Conservation (phyloP, 2,888 invertebrate genomes). For the Andricus curvator region DNA sequence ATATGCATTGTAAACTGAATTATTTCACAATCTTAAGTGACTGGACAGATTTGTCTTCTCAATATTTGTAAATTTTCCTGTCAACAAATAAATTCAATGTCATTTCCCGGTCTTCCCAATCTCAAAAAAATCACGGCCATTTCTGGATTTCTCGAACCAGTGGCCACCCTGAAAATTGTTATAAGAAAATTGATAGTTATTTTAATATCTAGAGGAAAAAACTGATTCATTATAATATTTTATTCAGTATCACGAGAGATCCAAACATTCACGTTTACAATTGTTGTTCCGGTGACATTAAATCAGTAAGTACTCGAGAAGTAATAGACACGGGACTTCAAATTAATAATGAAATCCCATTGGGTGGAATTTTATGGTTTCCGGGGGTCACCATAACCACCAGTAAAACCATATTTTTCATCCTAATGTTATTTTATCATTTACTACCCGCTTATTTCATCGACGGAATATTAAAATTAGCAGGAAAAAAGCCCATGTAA, state of each 20-base stretch:
- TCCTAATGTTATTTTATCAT: constrained; percentile 86
- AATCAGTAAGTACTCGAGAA: constrained; percentile 84
- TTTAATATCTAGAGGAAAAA: no score
- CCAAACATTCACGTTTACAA: constrained; percentile 86
- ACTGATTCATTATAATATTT: neutral
- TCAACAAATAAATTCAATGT: no score
- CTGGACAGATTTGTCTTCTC: no score
- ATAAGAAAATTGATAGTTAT: no score
- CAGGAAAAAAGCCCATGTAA: constrained; percentile 87
- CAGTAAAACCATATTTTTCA: constrained; percentile 82
- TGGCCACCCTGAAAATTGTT: no score
- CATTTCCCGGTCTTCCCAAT: no score
- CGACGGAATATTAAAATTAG: constrained; percentile 83
- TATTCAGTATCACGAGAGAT: constrained; percentile 66
- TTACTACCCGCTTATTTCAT: constrained; percentile 88
- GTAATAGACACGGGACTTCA: constrained; percentile 81
- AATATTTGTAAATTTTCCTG: no score
- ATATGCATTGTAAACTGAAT: no score
- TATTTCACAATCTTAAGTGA: no score
- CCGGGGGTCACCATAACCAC: constrained; percentile 82
- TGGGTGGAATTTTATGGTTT: constrained; percentile 86
- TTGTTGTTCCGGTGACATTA: constrained; percentile 86
- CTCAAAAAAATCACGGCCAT: no score
- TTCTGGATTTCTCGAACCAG: no score
- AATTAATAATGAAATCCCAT: constrained; percentile 81